Conservation (phyloP, 2,797 vertebrate genomes). For the Propithecus perrieri region DNA sequence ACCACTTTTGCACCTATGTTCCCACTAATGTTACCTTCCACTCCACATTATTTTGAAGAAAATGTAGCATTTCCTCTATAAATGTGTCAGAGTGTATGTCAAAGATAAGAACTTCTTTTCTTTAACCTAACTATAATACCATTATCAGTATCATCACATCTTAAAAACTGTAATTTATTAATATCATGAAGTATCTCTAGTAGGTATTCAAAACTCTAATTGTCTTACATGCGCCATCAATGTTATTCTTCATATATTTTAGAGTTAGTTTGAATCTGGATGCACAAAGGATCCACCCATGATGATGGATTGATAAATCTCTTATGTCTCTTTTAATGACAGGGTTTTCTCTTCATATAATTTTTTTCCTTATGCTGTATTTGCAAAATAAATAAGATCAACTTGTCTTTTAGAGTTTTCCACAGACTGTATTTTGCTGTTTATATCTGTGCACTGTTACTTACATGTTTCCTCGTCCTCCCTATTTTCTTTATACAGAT, state of each 20-base stretch:
- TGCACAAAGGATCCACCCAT: not conserved
- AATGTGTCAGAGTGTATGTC: not conserved
- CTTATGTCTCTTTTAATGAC: not conserved
- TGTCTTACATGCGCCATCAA: not conserved
- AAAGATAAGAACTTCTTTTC: not conserved
- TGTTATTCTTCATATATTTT: not conserved
- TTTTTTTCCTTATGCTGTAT: not conserved
- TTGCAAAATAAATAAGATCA: not conserved
- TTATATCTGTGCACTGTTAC: not conserved
- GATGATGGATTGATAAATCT: not conserved
- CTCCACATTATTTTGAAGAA: not conserved
- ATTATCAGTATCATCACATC: not conserved
- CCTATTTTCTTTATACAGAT: not conserved
- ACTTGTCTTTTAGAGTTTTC: not conserved
- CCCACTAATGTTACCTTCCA: rapidly evolving
- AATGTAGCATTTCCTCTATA: not conserved
- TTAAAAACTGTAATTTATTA: not conserved
- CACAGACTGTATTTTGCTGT: not conserved
- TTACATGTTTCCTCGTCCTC: not conserved
- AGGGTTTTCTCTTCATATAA: not conserved
- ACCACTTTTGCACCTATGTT: not conserved
- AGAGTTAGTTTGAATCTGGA: not conserved
- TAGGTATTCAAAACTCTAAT: not conserved
- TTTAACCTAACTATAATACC: not conserved
- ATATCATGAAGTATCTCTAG: not conserved